Percentiles rank a stretch among this genome's conserved stretches.
These are phyloP conservation scores for Platichthys flesus DNA, from an alignment of 2,113 vertebrate species.

Conservation along the genomic window DNA sequence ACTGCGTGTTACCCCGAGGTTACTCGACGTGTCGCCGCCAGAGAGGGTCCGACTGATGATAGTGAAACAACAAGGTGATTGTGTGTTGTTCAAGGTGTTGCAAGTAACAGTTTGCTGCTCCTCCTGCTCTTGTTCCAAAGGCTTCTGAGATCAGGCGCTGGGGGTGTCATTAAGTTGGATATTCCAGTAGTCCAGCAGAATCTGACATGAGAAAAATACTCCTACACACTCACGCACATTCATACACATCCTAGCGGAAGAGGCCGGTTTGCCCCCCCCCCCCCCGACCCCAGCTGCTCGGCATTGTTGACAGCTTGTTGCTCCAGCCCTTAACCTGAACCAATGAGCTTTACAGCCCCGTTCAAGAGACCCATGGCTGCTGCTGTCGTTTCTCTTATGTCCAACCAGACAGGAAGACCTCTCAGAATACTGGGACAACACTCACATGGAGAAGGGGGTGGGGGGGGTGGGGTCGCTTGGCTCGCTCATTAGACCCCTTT, in stretches of 20 bases:
- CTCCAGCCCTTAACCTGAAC: conserved; percentile 72
- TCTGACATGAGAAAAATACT: conserved; percentile 68
- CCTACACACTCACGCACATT: conserved; percentile 40
- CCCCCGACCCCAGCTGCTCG: conserved; percentile 46
- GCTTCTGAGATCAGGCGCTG: conserved; percentile 84
- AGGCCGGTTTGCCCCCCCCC: conserved; percentile 58
- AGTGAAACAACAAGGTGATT: conserved; percentile 62
- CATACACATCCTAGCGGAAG: conserved; percentile 56
- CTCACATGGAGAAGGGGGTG: conserved; percentile 8
- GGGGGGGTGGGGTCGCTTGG: conserved; percentile 20
- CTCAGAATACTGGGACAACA: conserved; percentile 60
- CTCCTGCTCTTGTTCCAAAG: conserved; percentile 74
- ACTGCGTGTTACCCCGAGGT: conserved; percentile 41
- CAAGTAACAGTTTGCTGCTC: conserved; percentile 63
- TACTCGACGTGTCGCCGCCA: conserved; percentile 38
- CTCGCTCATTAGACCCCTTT: conserved; percentile 57
- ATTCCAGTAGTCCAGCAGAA: conserved; percentile 83
- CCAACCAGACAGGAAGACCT: conserved; percentile 68
- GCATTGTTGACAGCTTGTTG: conserved; percentile 44
- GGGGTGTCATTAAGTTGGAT: conserved; percentile 70
- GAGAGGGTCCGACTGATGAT: conserved; percentile 38
- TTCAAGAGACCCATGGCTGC: conserved; percentile 50
- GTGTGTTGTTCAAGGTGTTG: conserved; percentile 61
- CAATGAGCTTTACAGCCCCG: conserved; percentile 45
- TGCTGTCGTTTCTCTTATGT: conserved; percentile 45